Conservation (phyloP, 1,140 invertebrate genomes). For the Ridgeia piscesae region DNA sequence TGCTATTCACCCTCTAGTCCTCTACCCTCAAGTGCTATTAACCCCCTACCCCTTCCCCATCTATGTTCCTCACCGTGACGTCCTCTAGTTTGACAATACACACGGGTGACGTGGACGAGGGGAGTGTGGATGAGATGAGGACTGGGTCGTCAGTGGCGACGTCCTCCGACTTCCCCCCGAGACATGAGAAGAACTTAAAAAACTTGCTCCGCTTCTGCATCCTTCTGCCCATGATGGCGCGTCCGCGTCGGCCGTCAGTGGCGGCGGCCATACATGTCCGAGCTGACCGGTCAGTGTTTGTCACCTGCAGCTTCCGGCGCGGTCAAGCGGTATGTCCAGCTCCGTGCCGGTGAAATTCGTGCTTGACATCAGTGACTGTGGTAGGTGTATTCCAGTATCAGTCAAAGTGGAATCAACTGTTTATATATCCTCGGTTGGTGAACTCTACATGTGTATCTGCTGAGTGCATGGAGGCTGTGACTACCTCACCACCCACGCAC, state of each 20-base stretch:
- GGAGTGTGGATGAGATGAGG: neutral
- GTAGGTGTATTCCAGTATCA: neutral
- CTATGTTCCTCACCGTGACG: slow-evolving; percentile 23
- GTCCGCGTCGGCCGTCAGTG: neutral
- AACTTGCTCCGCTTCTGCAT: slow-evolving; percentile 26
- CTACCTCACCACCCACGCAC: neutral
- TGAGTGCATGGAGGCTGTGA: neutral
- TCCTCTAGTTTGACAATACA: slow-evolving; percentile 34
- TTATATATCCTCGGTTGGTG: neutral
- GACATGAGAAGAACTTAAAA: slow-evolving; percentile 31
- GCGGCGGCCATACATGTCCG: neutral
- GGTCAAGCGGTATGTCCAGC: neutral
- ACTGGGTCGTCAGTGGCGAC: neutral
- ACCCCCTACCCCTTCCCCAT: neutral
- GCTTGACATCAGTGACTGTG: neutral
- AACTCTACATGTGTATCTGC: neutral
- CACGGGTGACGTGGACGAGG: slow-evolving; percentile 46
- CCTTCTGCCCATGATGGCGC: neutral
- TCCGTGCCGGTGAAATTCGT: neutral
- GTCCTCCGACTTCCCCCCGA: slow-evolving; percentile 16
- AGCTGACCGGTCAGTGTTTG: neutral
- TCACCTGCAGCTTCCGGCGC: neutral
- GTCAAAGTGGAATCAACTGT: neutral
- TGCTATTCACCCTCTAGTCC: too few species aligned
- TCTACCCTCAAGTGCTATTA: neutral